Conservation (phyloP, 92 coral and sea anemone species). For the Galaxea fascicularis region DNA sequence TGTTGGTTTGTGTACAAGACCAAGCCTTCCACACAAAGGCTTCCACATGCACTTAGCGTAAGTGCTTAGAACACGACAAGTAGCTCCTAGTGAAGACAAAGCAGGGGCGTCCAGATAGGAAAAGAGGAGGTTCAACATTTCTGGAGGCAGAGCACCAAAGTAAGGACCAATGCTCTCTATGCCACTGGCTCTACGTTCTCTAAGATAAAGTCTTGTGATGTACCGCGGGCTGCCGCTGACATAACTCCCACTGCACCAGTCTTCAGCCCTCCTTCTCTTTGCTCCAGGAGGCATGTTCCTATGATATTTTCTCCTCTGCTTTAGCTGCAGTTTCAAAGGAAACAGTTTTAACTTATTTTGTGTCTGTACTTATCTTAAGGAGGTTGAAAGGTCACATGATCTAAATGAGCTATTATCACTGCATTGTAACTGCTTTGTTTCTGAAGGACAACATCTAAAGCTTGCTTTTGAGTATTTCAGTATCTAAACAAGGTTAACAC, state of each 20-base stretch:
- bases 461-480: not conserved
- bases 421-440: not conserved
- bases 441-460: no score
- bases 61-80: slow-evolving; percentile 81
- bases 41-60: slow-evolving; percentile 87
- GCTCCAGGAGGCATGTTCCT: slow-evolving; percentile 64
- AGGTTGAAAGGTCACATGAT: not conserved
- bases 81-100: slow-evolving; percentile 84
- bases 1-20: slow-evolving; percentile 78
- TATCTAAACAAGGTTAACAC: not conserved
- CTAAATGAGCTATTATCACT: not conserved
- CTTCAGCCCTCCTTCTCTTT: slow-evolving; percentile 47
- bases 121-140: slow-evolving; percentile 85
- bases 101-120: slow-evolving; percentile 95
- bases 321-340: not conserved
- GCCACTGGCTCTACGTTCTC: slow-evolving; percentile 77
- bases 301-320: not conserved
- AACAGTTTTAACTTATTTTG: not conserved
- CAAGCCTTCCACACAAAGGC: slow-evolving; percentile 80
- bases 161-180: slow-evolving; percentile 86
- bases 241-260: not conserved
- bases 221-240: slow-evolving; percentile 61
- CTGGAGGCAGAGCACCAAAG: slow-evolving; percentile 91
- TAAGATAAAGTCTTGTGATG: slow-evolving; percentile 76
- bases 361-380: no score